phyloP scores from a whole-genome alignment of 2,113 vertebrate species.

The Ornithorhynchus anatinus region DNA sequence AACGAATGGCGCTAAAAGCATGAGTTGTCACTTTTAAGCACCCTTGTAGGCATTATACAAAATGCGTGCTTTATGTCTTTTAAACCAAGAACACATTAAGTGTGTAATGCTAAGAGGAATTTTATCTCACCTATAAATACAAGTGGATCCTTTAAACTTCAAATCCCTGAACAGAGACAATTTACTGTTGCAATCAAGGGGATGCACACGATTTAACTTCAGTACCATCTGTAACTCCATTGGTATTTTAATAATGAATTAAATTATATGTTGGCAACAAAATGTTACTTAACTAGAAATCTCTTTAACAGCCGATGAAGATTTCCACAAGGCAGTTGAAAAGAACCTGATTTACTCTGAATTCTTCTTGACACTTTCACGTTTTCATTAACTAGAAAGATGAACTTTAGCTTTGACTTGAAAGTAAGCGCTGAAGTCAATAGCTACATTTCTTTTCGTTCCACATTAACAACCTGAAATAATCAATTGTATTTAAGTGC shows the following conservation, averaged over 20 bases:
- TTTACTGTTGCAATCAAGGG: slow-evolving; percentile 64
- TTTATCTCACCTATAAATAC: slow-evolving; percentile 72
- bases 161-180: slow-evolving; percentile 55
- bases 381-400: slow-evolving; percentile 1
- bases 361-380: not conserved
- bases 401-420: not conserved
- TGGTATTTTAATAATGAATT: slow-evolving; percentile 70
- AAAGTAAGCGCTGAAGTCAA: not conserved
- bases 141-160: slow-evolving; percentile 56
- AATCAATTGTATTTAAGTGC: no score
- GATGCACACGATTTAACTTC: slow-evolving; percentile 62
- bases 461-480: no score
- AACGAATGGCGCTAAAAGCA: slow-evolving; percentile 45
- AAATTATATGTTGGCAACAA: slow-evolving; percentile 57
- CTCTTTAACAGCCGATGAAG: slow-evolving; percentile 17
- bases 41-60: slow-evolving; percentile 21
- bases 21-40: slow-evolving; percentile 39
- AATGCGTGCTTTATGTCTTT: slow-evolving; percentile 52
- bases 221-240: slow-evolving; percentile 57
- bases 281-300: slow-evolving; percentile 35
- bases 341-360: not conserved
- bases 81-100: slow-evolving; percentile 60
- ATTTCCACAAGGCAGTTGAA: slow-evolving; percentile 13
- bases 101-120: slow-evolving; percentile 49
- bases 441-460: no score